Percentiles rank a stretch among this genome's conserved stretches.
phyloP scores from a whole-genome alignment of 2,113 vertebrate species.

The Nipponia nippon region DNA sequence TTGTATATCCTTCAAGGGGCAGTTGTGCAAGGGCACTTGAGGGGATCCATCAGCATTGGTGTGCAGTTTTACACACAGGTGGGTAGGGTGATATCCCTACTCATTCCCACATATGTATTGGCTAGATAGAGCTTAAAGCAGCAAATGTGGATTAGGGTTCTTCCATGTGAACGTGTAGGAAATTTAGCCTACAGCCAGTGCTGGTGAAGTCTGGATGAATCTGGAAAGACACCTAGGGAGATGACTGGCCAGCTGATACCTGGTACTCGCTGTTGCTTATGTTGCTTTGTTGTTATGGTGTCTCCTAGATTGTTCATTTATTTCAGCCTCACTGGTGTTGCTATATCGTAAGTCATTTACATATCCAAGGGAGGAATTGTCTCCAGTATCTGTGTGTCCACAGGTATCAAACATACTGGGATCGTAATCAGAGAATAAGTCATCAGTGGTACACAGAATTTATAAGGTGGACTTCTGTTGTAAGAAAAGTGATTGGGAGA shows the following conservation, averaged over 20 bases:
- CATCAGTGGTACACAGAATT: not conserved
- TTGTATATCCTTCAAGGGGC: not conserved
- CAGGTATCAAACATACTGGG: not conserved
- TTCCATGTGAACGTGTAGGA: not conserved
- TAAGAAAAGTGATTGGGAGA: not conserved
- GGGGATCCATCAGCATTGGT: not conserved
- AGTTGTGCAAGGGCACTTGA: not conserved
- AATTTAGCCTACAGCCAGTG: not conserved
- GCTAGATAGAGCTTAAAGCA: not conserved
- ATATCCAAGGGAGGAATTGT: not conserved
- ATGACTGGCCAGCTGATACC: not conserved
- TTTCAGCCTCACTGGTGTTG: not conserved
- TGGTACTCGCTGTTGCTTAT: not conserved
- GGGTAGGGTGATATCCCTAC: no score
- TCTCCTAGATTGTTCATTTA: not conserved
- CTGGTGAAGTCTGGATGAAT: not conserved
- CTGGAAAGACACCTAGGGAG: not conserved
- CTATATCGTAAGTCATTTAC: not conserved
- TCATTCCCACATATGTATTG: fast-evolving
- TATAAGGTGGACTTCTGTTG: not conserved
- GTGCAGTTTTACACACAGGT: not conserved
- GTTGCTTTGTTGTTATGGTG: not conserved
- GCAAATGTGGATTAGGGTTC: fast-evolving
- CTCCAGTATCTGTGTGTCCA: not conserved
- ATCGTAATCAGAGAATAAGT: not conserved